Base-by-base conservation (phyloP, 2,888 invertebrate species). In the Sylvicola fuscatus region DNA sequence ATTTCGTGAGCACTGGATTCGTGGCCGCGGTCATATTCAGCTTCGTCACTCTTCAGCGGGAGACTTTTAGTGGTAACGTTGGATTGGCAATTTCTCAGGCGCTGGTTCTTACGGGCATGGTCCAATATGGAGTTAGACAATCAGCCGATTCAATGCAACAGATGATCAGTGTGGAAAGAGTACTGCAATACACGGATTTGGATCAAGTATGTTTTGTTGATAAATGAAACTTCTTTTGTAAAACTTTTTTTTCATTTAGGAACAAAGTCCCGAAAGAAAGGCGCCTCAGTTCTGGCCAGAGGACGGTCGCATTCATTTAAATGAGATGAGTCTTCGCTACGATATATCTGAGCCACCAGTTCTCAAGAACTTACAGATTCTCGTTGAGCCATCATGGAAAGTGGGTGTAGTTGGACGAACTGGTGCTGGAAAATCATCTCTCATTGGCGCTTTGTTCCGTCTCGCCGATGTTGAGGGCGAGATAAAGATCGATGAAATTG, bases 81-180 rank as follows among this genome's bases (percentile, higher is more conserved):
- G 74, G 74, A 2, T 49, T 74, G 44, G 74, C 73, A 33, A 72
- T 74, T 47, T 72, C 73, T 0, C 74, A 74, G 49, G 68, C 73
- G 1, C 63, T 74, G 53, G 69, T 68, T 56, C 69, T 59, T 56
- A 83, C 67, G 41, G 84, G 62, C 52, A 77, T 65, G 75, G 75
- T 61, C 55, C 81, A 56, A 54, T 84, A 59, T 56, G 80, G 65
- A 55, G 81, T 58, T 44, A 75, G 58, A 39, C 77, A 60, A 66
- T 77, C 53, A 49, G 83, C 59, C 41, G 84, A 65, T 64, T 80
- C 58, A 52, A 70, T 65, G 49, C 71, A 62, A 50, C 74, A 71
- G 50, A 74, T 76, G 73, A 74, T 73, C 11, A 72, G 72, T 42
- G 82, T 83, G 2, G 74, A 83, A 53, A 60, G 70, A 6, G 69